phyloP scores from a whole-genome alignment of 2,888 invertebrate genomes.

The Malthinus seriepunctatus region DNA sequence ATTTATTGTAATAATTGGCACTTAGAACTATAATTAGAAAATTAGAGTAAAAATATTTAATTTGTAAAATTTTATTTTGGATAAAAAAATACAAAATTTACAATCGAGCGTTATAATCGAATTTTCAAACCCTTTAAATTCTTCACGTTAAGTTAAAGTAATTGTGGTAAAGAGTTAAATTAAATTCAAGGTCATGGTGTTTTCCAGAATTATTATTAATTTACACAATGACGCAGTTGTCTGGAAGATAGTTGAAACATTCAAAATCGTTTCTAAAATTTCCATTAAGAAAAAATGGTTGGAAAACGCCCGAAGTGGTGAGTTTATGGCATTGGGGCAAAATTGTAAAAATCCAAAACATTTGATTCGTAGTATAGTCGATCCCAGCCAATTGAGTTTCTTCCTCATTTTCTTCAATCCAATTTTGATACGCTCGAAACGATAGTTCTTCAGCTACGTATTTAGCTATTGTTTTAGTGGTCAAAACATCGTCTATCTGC shows the following conservation, averaged over 20 bases:
- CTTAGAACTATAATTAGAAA: too few species aligned
- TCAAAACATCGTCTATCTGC: background rate
- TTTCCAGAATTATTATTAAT: too few species aligned
- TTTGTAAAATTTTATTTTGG: too few species aligned
- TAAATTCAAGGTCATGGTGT: too few species aligned
- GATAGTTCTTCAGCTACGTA: conserved; percentile 65
- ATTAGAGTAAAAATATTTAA: too few species aligned
- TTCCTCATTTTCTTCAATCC: conserved; percentile 66
- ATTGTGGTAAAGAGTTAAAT: too few species aligned
- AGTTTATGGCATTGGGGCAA: background rate
- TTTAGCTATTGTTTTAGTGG: conserved; percentile 67
- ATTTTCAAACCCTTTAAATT: too few species aligned
- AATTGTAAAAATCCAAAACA: conserved; percentile 15
- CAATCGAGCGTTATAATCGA: too few species aligned
- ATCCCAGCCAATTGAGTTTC: conserved; percentile 60
- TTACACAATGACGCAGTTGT: too few species aligned
- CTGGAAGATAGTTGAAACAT: background rate
- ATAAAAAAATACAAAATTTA: too few species aligned
- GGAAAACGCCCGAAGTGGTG: background rate
- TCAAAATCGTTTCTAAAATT: background rate
- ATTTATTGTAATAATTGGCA: too few species aligned
- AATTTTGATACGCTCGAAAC: conserved; percentile 77
- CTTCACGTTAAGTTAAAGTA: too few species aligned
- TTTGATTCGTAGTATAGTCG: conserved; percentile 59
- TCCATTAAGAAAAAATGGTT: background rate